Evolutionary conservation across 1,140 invertebrate species (phyloP).

Genomic region (Zaprionus davidi): DNA sequence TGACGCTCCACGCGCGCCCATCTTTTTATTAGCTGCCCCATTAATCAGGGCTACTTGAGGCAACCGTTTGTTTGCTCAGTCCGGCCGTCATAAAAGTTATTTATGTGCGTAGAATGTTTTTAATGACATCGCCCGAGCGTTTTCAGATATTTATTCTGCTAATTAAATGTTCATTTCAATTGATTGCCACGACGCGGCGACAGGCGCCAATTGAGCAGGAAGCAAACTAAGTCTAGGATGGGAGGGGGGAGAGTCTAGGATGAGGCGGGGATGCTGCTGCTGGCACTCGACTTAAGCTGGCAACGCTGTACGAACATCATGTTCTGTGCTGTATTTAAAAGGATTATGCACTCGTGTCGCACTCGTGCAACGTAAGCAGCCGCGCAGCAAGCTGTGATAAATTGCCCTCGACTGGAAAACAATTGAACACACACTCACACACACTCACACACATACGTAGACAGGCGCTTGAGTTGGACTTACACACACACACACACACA

Average conservation of each 20-base stretch:
- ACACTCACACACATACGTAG: constrained; percentile 5
- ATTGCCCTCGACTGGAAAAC: constrained; percentile 74
- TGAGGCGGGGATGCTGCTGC: not conserved
- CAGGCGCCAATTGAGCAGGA: not conserved
- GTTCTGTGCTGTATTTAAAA: constrained; percentile 71
- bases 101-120: constrained; percentile 71
- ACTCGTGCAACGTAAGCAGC: constrained; percentile 73
- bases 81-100: constrained; percentile 66
- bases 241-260: too few species aligned
- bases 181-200: constrained; percentile 28
- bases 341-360: constrained; percentile 75
- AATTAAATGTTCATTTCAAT: constrained; percentile 80
- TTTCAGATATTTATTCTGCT: constrained; percentile 52
- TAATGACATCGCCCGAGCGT: constrained; percentile 32
- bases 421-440: constrained; percentile 53
- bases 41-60: constrained; percentile 52
- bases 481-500: constrained; percentile 12
- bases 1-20: constrained; percentile 58
- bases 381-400: constrained; percentile 64
- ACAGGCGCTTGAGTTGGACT: not conserved
- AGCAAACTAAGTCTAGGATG: not conserved
- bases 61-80: constrained; percentile 39
- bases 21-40: constrained; percentile 64
- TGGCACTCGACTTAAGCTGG: not conserved
- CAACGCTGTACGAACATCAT: constrained; percentile 10